These are phyloP conservation scores for Seira ritae DNA, from an alignment of 2,888 invertebrate species.

Conservation along the genomic window DNA sequence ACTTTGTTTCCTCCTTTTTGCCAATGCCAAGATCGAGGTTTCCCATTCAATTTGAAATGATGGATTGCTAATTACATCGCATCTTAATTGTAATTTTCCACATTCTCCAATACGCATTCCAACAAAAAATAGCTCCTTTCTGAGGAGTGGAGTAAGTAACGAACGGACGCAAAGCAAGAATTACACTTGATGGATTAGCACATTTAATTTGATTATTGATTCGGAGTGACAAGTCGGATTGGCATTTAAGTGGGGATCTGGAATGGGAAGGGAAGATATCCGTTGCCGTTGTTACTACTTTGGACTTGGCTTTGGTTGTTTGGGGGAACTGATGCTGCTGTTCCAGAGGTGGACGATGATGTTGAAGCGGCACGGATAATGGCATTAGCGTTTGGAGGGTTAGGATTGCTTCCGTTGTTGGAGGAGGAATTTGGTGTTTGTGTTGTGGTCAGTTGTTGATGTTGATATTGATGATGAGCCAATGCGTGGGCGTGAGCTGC, in stretches of 20 bases:
- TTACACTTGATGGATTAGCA: conserved; percentile 58
- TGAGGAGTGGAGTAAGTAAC: no score
- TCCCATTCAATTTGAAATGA: background rate
- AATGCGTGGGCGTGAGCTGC: conserved; percentile 79
- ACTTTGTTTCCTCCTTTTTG: no score
- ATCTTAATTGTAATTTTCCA: background rate
- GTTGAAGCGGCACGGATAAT: conserved; percentile 22
- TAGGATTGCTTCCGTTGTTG: conserved; percentile 28
- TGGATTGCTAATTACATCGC: conserved; percentile 2
- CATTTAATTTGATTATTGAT: conserved; percentile 55
- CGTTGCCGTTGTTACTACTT: conserved; percentile 25
- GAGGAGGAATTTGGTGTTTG: conserved; percentile 35
- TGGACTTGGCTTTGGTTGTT: background rate
- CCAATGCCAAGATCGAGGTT: background rate
- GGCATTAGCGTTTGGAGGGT: conserved; percentile 32
- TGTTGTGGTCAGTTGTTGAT: conserved; percentile 51
- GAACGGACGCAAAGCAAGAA: conserved; percentile 11
- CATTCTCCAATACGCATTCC: background rate
- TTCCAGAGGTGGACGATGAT: conserved; percentile 26
- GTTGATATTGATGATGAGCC: conserved; percentile 81
- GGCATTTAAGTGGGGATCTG: conserved; percentile 1
- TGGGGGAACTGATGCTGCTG: conserved; percentile 6
- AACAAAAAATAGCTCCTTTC: no score
- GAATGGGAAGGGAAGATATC: conserved; percentile 20
- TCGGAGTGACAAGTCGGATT: background rate